Evolutionary conservation across 1,140 invertebrate species (phyloP), one percentile per base, ranked within the genome.

Genomic region (Ditylenchus dipsaci): DNA sequence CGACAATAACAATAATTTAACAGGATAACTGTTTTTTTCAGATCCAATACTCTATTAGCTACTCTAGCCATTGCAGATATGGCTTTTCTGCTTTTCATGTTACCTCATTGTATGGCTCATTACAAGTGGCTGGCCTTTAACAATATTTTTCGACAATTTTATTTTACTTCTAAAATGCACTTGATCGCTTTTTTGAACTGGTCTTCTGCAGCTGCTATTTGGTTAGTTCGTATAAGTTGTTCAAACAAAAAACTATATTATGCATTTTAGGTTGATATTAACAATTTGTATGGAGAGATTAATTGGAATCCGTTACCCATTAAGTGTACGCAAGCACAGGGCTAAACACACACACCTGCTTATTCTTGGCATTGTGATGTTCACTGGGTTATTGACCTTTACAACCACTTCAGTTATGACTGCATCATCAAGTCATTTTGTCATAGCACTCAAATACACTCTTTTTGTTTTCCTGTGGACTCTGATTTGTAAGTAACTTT

Each of bases 141-240:
- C 27, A 62, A 72, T 57, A 23, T 57, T 19, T 71, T 71, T 30
- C 49, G 69, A 17, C 57, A 43, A 27, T 30, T 71, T 49, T 71
- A 71, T 63, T 71, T 72, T 73, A 33, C 66, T 8, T 62, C 45
- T 26, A 71, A 72, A 64, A 70, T 73, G 26, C 56, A 71, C n/a
- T 23, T 56, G 13, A 23, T 70, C 33, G 66, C 68, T 30, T 71
- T 71, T 49, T 27, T 60, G n/a, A 71, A 71, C 30, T 65, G 63
- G 63, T 59, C 61, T 3, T 65, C 63, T 19, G 59, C 59, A 33
- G 59, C 59, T 5, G 21, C 59, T 33, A 61, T 61, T 61, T 61
- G 59, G 59, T 61, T 19, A 43, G 19, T 61, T 19, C 15, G 23
- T 53, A 8, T 53, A 26, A 53, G 3, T 53, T 53, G 33, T 53